These are phyloP conservation scores for Coelopa pilipes DNA, from an alignment of 2,888 invertebrate genomes.

Conservation along the genomic window DNA sequence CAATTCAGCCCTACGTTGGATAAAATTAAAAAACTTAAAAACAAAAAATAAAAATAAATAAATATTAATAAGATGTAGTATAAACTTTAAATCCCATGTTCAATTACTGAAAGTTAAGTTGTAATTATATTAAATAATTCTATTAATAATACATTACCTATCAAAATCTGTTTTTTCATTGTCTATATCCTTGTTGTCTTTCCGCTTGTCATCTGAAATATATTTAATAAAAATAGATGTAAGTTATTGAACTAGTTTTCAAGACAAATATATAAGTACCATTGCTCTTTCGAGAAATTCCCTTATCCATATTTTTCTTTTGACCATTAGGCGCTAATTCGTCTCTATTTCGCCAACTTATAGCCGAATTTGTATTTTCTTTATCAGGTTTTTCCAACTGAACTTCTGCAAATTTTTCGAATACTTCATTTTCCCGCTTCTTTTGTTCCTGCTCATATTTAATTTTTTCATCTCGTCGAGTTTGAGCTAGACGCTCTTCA, in stretches of 20 bases:
- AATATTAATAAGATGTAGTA: no score
- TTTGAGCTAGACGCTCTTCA: constrained; percentile 83
- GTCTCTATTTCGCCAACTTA: constrained; percentile 59
- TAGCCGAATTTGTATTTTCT: constrained; percentile 56
- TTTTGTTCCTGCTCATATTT: constrained; percentile 49
- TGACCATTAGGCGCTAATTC: constrained; percentile 45
- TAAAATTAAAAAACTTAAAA: no score
- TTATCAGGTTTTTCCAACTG: constrained; percentile 60
- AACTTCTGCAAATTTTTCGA: constrained; percentile 54
- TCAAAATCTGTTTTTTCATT: constrained; percentile 53
- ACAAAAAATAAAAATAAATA: no score
- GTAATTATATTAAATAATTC: not conserved
- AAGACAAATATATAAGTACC: constrained; percentile 40
- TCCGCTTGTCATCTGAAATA: constrained; percentile 52
- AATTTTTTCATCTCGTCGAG: constrained; percentile 61
- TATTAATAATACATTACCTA: constrained; percentile 44
- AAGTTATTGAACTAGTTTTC: not conserved
- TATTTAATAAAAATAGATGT: not conserved
- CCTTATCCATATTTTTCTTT: constrained; percentile 46
- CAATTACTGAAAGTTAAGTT: no score
- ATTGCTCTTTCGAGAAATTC: constrained; percentile 36
- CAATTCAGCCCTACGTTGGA: no score
- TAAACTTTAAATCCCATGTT: no score
- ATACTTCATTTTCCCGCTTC: constrained; percentile 41
- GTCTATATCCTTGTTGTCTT: constrained; percentile 52